A percentile compares a stretch with the other conserved stretches of the same genome.
Conservation (phyloP, 2,113 vertebrate genomes). For the Callipepla squamata region DNA sequence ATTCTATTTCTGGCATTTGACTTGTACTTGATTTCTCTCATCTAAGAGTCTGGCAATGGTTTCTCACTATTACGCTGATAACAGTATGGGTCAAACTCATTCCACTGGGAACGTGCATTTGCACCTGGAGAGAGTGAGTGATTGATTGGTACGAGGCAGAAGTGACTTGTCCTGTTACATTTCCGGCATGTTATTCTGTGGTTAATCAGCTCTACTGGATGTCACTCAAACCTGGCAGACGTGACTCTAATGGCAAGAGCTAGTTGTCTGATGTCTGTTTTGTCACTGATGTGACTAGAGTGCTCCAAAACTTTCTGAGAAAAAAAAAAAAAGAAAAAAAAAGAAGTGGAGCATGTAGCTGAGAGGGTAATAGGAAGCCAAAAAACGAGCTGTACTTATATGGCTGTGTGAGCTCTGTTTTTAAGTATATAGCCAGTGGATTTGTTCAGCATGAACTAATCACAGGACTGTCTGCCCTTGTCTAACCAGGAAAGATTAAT, state of each 20-base stretch:
- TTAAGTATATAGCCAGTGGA: neutral
- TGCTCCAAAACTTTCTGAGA: neutral
- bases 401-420: neutral
- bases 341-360: neutral
- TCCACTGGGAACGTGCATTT: slow-evolving; percentile 59
- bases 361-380: neutral
- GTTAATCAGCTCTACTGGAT: slow-evolving; percentile 33
- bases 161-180: slow-evolving; percentile 41
- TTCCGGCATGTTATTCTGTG: slow-evolving; percentile 42
- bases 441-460: neutral
- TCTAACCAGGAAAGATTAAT: neutral
- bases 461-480: neutral
- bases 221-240: slow-evolving; percentile 36
- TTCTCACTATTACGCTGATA: slow-evolving; percentile 47
- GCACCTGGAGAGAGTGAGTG: slow-evolving; percentile 16
- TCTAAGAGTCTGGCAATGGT: slow-evolving; percentile 32
- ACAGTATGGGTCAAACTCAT: slow-evolving; percentile 56
- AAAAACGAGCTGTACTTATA: neutral
- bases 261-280: slow-evolving; percentile 16
- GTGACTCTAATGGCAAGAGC: slow-evolving; percentile 54
- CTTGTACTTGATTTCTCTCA: slow-evolving; percentile 23
- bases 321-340: neutral
- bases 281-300: slow-evolving; percentile 24
- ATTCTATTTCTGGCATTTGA: slow-evolving; percentile 26
- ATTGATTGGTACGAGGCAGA: slow-evolving; percentile 48